Conservation (phyloP, 2,113 vertebrate genomes). For the Odontesthes bonariensis region DNA sequence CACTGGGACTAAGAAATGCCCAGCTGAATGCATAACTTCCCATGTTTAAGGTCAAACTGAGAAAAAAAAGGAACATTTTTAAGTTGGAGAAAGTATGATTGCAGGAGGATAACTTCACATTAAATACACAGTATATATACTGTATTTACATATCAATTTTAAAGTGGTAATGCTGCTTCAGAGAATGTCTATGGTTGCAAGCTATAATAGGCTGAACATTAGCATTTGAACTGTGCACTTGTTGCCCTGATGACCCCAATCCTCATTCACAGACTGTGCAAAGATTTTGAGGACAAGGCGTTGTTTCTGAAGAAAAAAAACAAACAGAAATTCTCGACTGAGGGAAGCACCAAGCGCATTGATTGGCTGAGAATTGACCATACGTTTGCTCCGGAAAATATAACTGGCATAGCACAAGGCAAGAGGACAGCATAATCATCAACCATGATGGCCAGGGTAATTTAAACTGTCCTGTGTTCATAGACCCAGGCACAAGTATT, state of each 20-base stretch:
- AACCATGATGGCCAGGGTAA: slow-evolving; percentile 49
- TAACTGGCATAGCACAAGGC: slow-evolving; percentile 40
- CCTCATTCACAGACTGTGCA: no score
- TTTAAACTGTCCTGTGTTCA: slow-evolving; percentile 61
- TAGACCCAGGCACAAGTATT: slow-evolving; percentile 18
- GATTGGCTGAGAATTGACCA: slow-evolving; percentile 45
- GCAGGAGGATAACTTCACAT: no score
- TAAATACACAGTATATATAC: no score
- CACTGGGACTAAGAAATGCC: background rate
- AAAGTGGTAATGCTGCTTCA: no score
- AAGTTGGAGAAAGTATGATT: background rate
- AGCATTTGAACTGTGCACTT: no score
- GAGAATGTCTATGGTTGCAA: no score
- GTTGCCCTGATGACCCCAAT: no score
- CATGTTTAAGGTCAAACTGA: background rate
- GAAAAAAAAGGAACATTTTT: background rate
- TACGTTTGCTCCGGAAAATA: slow-evolving; percentile 27
- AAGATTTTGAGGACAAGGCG: slow-evolving; percentile 20
- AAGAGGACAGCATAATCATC: slow-evolving; percentile 60
- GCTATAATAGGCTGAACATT: no score
- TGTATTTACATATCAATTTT: no score
- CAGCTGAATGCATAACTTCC: background rate
- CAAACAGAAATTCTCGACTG: slow-evolving; percentile 13
- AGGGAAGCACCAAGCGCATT: background rate
- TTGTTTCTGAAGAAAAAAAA: slow-evolving; percentile 31